phyloP scores from a whole-genome alignment of 2,113 vertebrate genomes.

The Terrapene triunguis region DNA sequence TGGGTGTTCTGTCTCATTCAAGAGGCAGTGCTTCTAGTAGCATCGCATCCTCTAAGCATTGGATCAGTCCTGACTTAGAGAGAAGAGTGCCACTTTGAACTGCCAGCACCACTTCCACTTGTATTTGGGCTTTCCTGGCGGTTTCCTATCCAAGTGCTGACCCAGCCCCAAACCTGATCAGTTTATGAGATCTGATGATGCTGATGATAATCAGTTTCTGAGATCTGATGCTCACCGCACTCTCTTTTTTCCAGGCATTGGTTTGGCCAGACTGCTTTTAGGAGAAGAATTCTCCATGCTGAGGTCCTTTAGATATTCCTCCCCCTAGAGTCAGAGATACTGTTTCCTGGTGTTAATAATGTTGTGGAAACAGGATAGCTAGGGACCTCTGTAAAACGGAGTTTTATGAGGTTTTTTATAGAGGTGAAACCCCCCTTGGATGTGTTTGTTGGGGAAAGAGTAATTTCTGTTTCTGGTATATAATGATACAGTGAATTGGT shows the following conservation, averaged over 20 bases:
- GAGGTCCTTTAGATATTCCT: conserved; percentile 24
- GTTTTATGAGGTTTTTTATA: neutral
- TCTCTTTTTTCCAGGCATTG: conserved; percentile 62
- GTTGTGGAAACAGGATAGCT: neutral
- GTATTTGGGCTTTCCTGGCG: conserved; percentile 7
- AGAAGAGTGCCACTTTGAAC: neutral
- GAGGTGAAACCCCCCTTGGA: too few relatives aligned
- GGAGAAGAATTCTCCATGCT: conserved; percentile 49
- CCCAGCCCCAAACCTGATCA: conserved; percentile 41
- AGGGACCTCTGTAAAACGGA: neutral
- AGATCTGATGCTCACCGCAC: conserved; percentile 36
- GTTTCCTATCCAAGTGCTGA: conserved; percentile 53
- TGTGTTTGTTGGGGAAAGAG: too few relatives aligned
- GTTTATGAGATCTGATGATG: conserved; percentile 31
- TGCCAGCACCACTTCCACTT: neutral
- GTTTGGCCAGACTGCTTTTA: conserved; percentile 60
- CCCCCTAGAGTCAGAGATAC: neutral
- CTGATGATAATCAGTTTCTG: conserved; percentile 59
- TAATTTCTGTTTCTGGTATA: neutral
- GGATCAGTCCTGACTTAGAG: conserved; percentile 6
- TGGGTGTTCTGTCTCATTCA: neutral
- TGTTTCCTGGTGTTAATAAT: neutral
- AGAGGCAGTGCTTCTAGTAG: neutral
- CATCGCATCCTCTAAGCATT: rapidly evolving
- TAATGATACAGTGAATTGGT: neutral